A percentile compares a stretch with the other conserved stretches of the same genome.
Conservation (phyloP, 2,888 invertebrate genomes). For the Lasioglossum morio region DNA sequence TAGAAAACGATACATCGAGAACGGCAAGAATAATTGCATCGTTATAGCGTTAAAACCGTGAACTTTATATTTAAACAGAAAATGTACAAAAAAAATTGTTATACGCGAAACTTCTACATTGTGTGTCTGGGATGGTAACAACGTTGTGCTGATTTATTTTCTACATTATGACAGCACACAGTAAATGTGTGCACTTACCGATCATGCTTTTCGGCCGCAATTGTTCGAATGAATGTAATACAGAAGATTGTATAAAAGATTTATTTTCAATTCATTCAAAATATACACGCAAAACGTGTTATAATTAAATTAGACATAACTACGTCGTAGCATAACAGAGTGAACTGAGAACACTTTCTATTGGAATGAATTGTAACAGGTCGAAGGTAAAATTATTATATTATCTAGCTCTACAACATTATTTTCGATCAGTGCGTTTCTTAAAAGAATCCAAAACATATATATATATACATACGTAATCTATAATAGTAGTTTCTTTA, state of each 20-base stretch:
- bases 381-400: background rate
- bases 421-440: background rate
- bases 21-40: background rate
- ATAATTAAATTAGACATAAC: background rate
- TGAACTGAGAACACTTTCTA: background rate
- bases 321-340: background rate
- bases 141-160: slow-evolving; percentile 18
- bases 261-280: background rate
- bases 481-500: background rate
- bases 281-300: background rate
- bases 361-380: slow-evolving; percentile 12
- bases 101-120: slow-evolving; percentile 10
- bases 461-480: background rate
- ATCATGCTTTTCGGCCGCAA: too few relatives aligned
- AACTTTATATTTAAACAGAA: slow-evolving; percentile 12
- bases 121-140: background rate
- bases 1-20: background rate
- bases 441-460: background rate
- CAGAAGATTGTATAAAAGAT: background rate
- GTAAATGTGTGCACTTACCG: slow-evolving; percentile 7
- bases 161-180: background rate
- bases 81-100: slow-evolving; percentile 4
- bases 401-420: background rate
- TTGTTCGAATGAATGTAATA: background rate
- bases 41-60: background rate